A percentile compares a stretch with the other conserved stretches of the same genome.
Evolutionary conservation across 1,140 invertebrate species (phyloP).

Genomic region (Magallana gigas): DNA sequence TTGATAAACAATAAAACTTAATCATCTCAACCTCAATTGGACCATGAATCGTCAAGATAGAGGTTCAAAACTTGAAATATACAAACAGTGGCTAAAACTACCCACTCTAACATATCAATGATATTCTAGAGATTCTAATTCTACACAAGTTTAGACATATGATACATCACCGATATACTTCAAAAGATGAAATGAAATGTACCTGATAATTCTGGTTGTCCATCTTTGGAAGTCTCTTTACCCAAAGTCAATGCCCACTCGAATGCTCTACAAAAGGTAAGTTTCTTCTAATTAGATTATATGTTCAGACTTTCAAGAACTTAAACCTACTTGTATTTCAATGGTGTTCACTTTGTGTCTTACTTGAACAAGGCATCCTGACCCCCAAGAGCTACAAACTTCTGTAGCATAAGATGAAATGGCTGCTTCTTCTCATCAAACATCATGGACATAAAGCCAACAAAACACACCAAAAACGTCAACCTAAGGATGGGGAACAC

Average conservation of each 20-base stretch:
- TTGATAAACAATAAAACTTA: too few species aligned
- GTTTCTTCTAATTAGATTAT: too few species aligned
- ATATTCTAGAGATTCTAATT: too few species aligned
- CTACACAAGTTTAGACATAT: too few species aligned
- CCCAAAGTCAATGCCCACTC: constrained; percentile 88
- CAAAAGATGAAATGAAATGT: constrained; percentile 30
- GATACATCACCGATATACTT: too few species aligned
- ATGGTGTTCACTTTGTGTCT: constrained; percentile 53
- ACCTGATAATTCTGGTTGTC: constrained; percentile 83
- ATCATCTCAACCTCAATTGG: too few species aligned
- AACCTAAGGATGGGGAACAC: constrained; percentile 81
- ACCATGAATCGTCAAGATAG: too few species aligned
- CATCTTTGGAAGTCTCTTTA: constrained; percentile 82
- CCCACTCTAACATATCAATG: too few species aligned
- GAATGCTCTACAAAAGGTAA: constrained; percentile 83
- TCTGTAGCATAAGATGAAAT: constrained; percentile 93
- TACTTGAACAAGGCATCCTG: constrained; percentile 88
- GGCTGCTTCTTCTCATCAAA: constrained; percentile 94
- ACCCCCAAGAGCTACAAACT: constrained; percentile 88
- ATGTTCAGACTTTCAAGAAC: too few species aligned
- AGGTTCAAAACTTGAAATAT: too few species aligned
- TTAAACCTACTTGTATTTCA: too few species aligned
- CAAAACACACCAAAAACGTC: constrained; percentile 92
- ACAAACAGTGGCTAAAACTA: too few species aligned
- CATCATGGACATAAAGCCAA: constrained; percentile 92